Conservation (phyloP, 2,888 invertebrate species). For the Choristoneura rosaceana region DNA sequence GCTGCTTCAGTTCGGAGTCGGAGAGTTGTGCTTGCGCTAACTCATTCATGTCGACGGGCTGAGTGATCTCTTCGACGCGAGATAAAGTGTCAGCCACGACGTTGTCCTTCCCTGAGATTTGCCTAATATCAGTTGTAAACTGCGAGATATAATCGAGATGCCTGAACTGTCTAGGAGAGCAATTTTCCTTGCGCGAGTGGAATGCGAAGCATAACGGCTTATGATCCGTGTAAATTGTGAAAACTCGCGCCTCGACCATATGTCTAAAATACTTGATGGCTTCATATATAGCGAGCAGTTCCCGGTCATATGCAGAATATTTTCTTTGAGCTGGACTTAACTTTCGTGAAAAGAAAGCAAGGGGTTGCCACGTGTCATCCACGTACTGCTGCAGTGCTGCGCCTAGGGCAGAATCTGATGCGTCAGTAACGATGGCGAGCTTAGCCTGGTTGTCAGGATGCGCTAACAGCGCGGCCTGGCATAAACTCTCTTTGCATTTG, state of each 20-base stretch:
- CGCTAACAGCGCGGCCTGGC: conserved; percentile 47
- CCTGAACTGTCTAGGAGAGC: conserved; percentile 42
- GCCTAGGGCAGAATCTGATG: conserved; percentile 43
- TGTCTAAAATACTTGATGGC: conserved; percentile 58
- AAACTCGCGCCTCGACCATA: conserved; percentile 58
- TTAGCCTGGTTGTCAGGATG: conserved; percentile 46
- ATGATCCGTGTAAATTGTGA: conserved; percentile 47
- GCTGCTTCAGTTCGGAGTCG: conserved; percentile 13
- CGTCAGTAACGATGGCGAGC: too few relatives aligned
- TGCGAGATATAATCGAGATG: conserved; percentile 45
- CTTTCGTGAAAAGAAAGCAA: conserved; percentile 61
- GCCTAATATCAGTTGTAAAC: conserved; percentile 40
- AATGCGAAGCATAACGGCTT: conserved; percentile 55
- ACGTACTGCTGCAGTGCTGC: conserved; percentile 56
- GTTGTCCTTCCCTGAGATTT: conserved; percentile 36
- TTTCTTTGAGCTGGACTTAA: conserved; percentile 54
- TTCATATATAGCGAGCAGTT: conserved; percentile 61
- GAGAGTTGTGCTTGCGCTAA: conserved; percentile 24
- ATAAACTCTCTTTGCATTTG: conserved; percentile 45
- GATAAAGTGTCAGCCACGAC: conserved; percentile 47
- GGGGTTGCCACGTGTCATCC: conserved; percentile 51
- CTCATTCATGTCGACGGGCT: neutral
- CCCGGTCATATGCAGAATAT: conserved; percentile 62
- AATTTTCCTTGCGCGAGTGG: conserved; percentile 43
- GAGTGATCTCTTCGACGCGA: conserved; percentile 46